Conservation (phyloP, 1,140 invertebrate species). For the Brachystomella parvula region DNA sequence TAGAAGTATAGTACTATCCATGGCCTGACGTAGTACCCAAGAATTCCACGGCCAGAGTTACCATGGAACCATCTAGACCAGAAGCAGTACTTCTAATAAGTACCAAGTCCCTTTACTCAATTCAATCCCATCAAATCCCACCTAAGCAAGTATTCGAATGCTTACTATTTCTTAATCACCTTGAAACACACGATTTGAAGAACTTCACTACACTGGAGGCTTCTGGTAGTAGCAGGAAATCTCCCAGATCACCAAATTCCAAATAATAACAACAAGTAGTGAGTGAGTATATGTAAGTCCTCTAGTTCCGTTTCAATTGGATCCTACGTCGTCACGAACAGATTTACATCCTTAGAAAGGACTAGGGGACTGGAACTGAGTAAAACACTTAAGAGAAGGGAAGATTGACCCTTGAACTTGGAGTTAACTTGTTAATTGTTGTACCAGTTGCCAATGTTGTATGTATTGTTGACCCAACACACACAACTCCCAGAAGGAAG, state of each 20-base stretch:
- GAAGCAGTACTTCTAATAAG: neutral
- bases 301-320: neutral
- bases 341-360: neutral
- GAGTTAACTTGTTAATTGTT: neutral
- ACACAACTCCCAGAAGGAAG: neutral
- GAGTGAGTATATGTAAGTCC: no score
- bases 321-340: neutral
- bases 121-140: neutral
- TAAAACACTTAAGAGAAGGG: no score
- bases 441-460: neutral
- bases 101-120: neutral
- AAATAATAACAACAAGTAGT: no score
- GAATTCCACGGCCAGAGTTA: conserved; percentile 44
- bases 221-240: neutral
- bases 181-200: neutral
- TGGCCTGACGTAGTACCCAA: conserved; percentile 43
- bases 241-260: no score
- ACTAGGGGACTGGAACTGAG: neutral
- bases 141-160: neutral
- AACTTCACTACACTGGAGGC: neutral
- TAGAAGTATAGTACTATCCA: conserved; percentile 42
- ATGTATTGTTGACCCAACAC: neutral
- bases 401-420: neutral
- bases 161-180: neutral
- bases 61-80: conserved; percentile 37